These are phyloP conservation scores for Zootoca vivipara DNA, from an alignment of 2,113 vertebrate species.

Conservation along the genomic window DNA sequence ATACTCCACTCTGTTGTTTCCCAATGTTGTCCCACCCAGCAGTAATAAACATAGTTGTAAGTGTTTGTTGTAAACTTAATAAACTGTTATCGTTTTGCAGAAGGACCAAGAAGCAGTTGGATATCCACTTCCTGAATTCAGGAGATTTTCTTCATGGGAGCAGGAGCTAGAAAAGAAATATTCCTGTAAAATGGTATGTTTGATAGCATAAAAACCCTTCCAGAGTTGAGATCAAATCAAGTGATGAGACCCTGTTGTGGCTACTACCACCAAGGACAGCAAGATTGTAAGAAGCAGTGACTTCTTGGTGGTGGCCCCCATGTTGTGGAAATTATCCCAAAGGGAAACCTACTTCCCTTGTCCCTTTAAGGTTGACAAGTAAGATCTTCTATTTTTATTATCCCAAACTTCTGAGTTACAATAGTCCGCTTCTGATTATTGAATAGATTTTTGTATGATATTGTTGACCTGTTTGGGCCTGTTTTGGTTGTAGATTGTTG, in stretches of 20 bases:
- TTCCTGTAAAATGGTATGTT: slow-evolving; percentile 55
- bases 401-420: background rate
- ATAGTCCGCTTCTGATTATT: background rate
- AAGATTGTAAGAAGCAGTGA: background rate
- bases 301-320: background rate
- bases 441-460: background rate
- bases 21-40: background rate
- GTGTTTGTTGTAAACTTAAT: background rate
- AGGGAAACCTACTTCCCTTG: background rate
- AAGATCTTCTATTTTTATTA: background rate
- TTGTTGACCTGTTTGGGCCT: background rate
- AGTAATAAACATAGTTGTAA: slow-evolving; percentile 9
- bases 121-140: slow-evolving; percentile 58
- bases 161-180: slow-evolving; percentile 65
- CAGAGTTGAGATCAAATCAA: background rate
- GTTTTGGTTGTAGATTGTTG: background rate
- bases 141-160: slow-evolving; percentile 64
- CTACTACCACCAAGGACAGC: background rate
- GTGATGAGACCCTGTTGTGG: too few species aligned
- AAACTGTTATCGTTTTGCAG: slow-evolving; percentile 49
- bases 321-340: background rate
- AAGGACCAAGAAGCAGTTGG: slow-evolving; percentile 42
- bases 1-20: background rate
- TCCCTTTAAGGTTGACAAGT: background rate
- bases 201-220: background rate